These are phyloP conservation scores for Cartodere bifasciata DNA, from an alignment of 2,888 invertebrate species.

Conservation along the genomic window DNA sequence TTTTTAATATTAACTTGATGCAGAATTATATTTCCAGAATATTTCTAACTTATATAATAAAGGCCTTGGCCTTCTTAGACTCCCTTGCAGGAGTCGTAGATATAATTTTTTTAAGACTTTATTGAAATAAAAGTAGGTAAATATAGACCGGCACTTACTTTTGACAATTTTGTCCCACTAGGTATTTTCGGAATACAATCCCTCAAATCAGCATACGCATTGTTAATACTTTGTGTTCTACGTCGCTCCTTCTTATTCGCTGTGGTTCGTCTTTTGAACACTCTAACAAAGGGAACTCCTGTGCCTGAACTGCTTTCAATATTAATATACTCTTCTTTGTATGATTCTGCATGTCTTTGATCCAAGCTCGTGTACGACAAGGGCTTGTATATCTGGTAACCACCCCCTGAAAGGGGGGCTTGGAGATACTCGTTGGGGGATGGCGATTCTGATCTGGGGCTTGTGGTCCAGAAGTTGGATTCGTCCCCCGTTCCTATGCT, in stretches of 20 bases:
- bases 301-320: constrained; percentile 3
- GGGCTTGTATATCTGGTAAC: constrained; percentile 27
- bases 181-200: constrained; percentile 96
- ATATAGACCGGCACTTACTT: constrained; percentile 52
- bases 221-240: constrained; percentile 88
- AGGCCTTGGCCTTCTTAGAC: no score
- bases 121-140: no score
- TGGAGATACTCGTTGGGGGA: constrained; percentile 24
- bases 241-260: constrained; percentile 91
- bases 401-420: constrained; percentile 23
- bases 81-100: no score
- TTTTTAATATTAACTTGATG: no score
- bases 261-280: constrained; percentile 72
- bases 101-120: no score
- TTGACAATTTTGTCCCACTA: constrained; percentile 87
- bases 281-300: constrained; percentile 36
- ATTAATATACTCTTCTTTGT: constrained; percentile 1
- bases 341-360: constrained; percentile 7
- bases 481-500: constrained; percentile 27
- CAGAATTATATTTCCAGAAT: no score
- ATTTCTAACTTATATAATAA: no score
- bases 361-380: constrained; percentile 17
- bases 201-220: constrained; percentile 81
- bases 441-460: constrained; percentile 31
- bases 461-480: constrained; percentile 31